Percentiles rank a stretch among this genome's conserved stretches.
Evolutionary conservation across 2,113 vertebrate species (phyloP).

Genomic region (Phoenicopterus ruber): DNA sequence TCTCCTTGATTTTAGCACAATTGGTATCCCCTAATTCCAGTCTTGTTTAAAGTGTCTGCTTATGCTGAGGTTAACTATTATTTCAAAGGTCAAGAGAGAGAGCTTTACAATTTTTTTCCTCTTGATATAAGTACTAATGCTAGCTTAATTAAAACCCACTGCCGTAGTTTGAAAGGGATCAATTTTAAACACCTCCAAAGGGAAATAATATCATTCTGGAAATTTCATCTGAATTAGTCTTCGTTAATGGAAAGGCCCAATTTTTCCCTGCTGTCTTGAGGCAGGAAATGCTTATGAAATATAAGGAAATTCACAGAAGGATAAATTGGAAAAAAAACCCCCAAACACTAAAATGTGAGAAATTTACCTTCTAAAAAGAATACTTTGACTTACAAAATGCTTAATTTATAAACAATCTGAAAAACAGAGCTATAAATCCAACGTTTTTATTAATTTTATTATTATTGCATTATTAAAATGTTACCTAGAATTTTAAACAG

Average conservation of each 20-base stretch:
- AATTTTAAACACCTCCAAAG: neutral
- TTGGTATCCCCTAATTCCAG: neutral
- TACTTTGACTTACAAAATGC: neutral
- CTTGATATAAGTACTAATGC: neutral
- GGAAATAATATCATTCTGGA: neutral
- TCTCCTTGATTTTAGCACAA: neutral
- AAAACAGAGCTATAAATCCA: neutral
- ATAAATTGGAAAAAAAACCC: too few species aligned
- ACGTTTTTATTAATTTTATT: neutral
- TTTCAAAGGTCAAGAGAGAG: neutral
- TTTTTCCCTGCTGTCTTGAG: neutral
- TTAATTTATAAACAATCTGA: neutral
- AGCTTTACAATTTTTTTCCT: neutral
- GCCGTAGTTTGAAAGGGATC: neutral
- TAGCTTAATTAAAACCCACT: slow-evolving; percentile 21
- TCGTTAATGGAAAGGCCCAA: neutral
- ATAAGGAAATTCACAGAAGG: neutral
- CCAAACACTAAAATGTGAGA: neutral
- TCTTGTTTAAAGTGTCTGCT: neutral
- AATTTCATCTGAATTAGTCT: neutral
- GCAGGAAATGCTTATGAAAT: neutral
- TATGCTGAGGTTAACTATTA: neutral
- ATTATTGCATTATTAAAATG: neutral
- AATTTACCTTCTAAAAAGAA: neutral
- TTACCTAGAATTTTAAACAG: neutral